A percentile compares a stretch with the other conserved stretches of the same genome.
Conservation (phyloP, 1,140 invertebrate species). For the Saccostrea cuccullata region DNA sequence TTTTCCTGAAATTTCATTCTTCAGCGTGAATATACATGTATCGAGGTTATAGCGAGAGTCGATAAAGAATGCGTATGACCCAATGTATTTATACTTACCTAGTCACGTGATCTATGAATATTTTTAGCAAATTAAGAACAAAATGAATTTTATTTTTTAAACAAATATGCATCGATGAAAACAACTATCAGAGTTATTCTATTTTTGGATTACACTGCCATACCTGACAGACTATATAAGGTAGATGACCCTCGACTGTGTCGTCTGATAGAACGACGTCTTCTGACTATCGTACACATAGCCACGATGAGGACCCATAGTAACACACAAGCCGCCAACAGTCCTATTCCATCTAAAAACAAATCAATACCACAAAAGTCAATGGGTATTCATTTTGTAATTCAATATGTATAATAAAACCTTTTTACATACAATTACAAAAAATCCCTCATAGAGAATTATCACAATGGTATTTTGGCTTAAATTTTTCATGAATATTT, state of each 20-base stretch:
- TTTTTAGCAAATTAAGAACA: too few relatives aligned
- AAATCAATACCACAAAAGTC: neutral
- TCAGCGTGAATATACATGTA: too few relatives aligned
- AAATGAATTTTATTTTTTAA: neutral
- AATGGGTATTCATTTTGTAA: neutral
- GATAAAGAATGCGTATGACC: too few relatives aligned
- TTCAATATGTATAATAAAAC: too few relatives aligned
- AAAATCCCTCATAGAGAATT: neutral
- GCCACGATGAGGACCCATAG: neutral
- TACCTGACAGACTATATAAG: conserved; percentile 7
- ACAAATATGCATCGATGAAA: too few relatives aligned
- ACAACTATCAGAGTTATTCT: neutral
- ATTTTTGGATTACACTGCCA: neutral
- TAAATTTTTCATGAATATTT: too few relatives aligned
- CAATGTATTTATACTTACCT: too few relatives aligned
- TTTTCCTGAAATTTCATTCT: too few relatives aligned
- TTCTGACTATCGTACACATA: neutral
- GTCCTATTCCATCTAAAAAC: neutral
- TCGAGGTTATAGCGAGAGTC: too few relatives aligned
- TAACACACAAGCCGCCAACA: neutral
- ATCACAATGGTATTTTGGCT: neutral
- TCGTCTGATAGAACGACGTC: neutral
- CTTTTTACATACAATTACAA: too few relatives aligned
- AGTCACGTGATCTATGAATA: too few relatives aligned
- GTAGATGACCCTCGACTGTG: neutral